phyloP scores from a whole-genome alignment of 2,113 vertebrate genomes.

The Chloroceryle aenea region DNA sequence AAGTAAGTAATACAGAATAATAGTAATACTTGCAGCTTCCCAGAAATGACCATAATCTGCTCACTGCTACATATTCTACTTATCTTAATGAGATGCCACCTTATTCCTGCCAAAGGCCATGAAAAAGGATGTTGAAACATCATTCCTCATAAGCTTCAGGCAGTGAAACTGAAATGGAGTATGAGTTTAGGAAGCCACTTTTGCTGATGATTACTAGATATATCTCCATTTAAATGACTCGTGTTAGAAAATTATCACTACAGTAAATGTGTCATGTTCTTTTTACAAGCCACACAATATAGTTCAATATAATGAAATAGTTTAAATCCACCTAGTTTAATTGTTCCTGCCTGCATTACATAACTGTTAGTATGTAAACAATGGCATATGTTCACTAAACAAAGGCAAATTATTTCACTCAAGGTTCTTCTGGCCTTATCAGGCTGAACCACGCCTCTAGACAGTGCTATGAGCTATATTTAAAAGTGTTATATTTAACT shows the following conservation, averaged over 20 bases:
- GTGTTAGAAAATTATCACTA: conserved; percentile 25
- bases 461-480: not conserved
- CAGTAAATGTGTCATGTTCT: conserved; percentile 13
- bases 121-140: not conserved
- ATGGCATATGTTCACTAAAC: not conserved
- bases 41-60: not conserved
- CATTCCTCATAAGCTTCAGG: conserved; percentile 1
- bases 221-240: conserved; percentile 25
- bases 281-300: not conserved
- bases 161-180: not conserved
- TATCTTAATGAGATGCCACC: not conserved
- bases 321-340: conserved; percentile 14
- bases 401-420: not conserved
- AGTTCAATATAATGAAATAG: not conserved
- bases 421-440: not conserved
- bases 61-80: not conserved
- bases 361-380: not conserved
- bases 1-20: no score
- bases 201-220: not conserved
- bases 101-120: not conserved
- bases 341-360: not conserved
- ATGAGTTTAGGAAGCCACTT: not conserved
- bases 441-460: not conserved
- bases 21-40: not conserved
- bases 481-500: not conserved